Base-by-base conservation (phyloP, 2,113 vertebrate species). In the Silurus glanis region DNA sequence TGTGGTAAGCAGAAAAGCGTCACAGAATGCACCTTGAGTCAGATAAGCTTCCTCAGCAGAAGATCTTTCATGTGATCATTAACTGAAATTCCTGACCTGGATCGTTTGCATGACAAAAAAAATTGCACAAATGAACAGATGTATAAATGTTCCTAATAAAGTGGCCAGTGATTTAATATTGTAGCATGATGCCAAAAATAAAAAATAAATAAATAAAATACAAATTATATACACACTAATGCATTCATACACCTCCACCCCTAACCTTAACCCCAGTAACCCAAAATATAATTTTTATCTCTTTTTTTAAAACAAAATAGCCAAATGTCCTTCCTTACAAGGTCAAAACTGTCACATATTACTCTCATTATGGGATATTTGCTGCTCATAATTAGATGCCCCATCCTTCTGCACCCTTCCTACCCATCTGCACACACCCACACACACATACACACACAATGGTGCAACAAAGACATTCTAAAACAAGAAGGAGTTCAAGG, bases 401-500 rank as follows among this genome's bases (percentile, higher is more conserved):
- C 28, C 58, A 23, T 59, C 78, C 56, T 61, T 47, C 25, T 23
- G 19, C 66, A 71, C 23, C 21, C 74, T 25, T 12, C 49, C 51
- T 9, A 23, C 71, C 19, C 67, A 71, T 17, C 16, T 4, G 14
- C 13, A 17, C 45, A 13, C 19, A 84, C 13, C 1, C 55, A 21
- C 69, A 72, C 67, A 21, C 58, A 82, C 72, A 25, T 19, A 59
- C 8, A 64, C 80, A 49, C 53, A 66, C 78, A 59, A 86, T 69
- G 81, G 71, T 82, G 72, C 87, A 86, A 85, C 66, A 87, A 76
- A 88, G 80, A 88, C 87, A 88, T 88, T 89, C 80, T 47, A 62
- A 80, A 80, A 90, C 79, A 88, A 89, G 86, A 86, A 72, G 49
- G 66, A 88, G 84, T 88, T 89, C 86, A 89, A 86, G 86, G 80